Evolutionary conservation across 2,888 invertebrate genomes (phyloP).

Genomic region (Cerceris rybyensis): DNA sequence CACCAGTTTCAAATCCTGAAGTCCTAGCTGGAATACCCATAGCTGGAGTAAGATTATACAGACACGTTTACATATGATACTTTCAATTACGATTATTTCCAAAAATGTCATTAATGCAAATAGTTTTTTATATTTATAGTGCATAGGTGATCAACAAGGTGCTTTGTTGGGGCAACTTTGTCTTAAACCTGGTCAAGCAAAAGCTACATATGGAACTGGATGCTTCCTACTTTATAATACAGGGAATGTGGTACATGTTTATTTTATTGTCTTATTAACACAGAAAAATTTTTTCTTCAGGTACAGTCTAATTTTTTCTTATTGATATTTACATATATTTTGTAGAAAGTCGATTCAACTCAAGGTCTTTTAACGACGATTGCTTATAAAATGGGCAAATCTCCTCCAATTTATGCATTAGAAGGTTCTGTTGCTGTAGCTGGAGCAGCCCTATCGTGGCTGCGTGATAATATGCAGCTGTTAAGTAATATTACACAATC

Average conservation of each 20-base stretch:
- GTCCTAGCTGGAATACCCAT: conserved; percentile 91
- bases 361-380: conserved; percentile 96
- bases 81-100: conserved; percentile 1
- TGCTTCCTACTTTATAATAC: conserved; percentile 98
- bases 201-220: conserved; percentile 97
- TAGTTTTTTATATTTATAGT: conserved; percentile 83
- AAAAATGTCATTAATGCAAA: background rate
- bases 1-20: conserved; percentile 87
- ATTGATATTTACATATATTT: background rate
- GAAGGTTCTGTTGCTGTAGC: conserved; percentile 96
- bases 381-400: conserved; percentile 93
- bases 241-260: conserved; percentile 85
- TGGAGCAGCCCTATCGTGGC: conserved; percentile 94
- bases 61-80: background rate
- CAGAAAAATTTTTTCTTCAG: background rate
- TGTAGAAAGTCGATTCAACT: conserved; percentile 90
- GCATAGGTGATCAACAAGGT: conserved; percentile 97
- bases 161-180: conserved; percentile 96
- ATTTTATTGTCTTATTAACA: background rate
- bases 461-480: conserved; percentile 92
- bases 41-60: conserved; percentile 88
- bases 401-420: conserved; percentile 91
- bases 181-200: conserved; percentile 93
- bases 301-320: background rate
- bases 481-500: conserved; percentile 87